Evolutionary conservation across 2,888 invertebrate genomes (phyloP).

Genomic region (Megastigmus dorsalis): DNA sequence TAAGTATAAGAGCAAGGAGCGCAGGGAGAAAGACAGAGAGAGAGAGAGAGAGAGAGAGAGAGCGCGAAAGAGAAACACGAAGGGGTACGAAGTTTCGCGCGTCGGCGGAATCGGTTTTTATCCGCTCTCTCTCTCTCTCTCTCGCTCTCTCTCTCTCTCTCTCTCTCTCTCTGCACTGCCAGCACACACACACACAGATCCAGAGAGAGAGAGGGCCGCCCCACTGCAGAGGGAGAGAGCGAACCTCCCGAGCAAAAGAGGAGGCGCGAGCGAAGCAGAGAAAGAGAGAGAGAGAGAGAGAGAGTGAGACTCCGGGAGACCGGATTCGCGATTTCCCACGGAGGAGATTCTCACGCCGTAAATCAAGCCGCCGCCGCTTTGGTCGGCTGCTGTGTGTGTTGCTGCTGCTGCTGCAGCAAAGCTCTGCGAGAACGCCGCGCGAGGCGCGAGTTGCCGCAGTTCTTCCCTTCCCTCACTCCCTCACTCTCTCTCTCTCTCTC

Average conservation of each 20-base stretch:
- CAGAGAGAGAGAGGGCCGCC: constrained; percentile 12
- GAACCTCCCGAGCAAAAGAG: neutral
- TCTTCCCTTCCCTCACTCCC: constrained; percentile 52
- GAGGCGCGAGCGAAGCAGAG: neutral
- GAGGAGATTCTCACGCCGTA: constrained; percentile 64
- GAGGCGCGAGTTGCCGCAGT: constrained; percentile 41
- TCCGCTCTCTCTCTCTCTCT: too few species aligned
- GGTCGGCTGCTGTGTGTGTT: constrained; percentile 32
- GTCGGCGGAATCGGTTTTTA: constrained; percentile 53
- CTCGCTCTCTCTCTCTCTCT: too few species aligned
- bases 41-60: neutral
- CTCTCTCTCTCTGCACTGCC: too few species aligned
- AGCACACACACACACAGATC: too few species aligned
- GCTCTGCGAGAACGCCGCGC: constrained; percentile 12
- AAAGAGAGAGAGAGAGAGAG: constrained; percentile 19
- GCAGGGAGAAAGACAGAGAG: neutral
- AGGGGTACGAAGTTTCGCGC: constrained; percentile 47
- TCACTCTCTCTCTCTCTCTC: constrained; percentile 9
- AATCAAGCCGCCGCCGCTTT: constrained; percentile 60
- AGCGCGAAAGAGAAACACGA: constrained; percentile 7
- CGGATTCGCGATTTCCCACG: constrained; percentile 63
- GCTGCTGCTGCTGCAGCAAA: constrained; percentile 52
- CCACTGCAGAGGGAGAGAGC: neutral
- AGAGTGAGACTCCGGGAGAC: constrained; percentile 35
- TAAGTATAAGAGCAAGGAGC: neutral